Conservation (phyloP, 2,888 invertebrate species). For the Archips xylosteana region DNA sequence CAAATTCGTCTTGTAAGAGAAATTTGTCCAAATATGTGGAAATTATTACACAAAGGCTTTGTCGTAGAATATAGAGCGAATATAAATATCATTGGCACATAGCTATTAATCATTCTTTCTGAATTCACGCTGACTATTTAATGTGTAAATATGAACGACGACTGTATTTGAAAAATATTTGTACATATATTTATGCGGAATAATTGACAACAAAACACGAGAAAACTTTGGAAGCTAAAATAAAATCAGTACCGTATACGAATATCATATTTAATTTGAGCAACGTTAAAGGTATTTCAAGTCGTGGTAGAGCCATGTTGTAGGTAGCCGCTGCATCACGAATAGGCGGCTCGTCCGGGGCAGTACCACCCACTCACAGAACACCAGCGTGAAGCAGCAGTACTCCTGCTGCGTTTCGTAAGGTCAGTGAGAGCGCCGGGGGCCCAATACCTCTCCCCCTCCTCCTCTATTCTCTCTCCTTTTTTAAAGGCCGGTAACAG, state of each 20-base stretch:
- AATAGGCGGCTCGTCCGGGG: no score
- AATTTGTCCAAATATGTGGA: slow-evolving; percentile 10
- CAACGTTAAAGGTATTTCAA: background rate
- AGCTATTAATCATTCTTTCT: background rate
- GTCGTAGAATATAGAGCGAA: background rate
- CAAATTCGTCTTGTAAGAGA: background rate
- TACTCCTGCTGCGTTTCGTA: no score
- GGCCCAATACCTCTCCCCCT: no score
- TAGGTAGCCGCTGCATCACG: no score
- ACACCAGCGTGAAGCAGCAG: no score
- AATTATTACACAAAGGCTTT: slow-evolving; percentile 6
- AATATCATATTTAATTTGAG: background rate
- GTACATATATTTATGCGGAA: background rate
- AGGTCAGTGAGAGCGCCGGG: no score
- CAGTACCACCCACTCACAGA: no score
- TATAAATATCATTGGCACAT: background rate
- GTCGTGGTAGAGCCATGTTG: no score
- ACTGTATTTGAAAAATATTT: no score
- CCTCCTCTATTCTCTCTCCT: no score
- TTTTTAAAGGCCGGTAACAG: no score
- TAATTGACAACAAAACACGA: background rate
- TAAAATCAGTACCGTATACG: background rate
- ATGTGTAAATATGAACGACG: background rate
- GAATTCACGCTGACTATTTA: background rate
- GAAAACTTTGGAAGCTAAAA: background rate